Evolutionary conservation across 1,140 invertebrate species (phyloP).

Genomic region (Ceratina calcarata): DNA sequence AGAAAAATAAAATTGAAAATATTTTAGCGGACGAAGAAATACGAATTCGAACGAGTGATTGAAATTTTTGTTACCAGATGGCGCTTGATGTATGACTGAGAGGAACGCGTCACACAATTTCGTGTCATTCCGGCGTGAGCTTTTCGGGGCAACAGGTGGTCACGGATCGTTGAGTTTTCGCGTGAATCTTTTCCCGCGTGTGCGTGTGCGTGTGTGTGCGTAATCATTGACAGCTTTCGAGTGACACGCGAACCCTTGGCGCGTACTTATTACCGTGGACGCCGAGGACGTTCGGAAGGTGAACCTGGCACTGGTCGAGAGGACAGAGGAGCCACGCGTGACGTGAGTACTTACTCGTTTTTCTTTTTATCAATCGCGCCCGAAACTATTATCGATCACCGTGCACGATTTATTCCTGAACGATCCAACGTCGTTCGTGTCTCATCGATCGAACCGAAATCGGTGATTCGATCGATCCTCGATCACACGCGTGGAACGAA

Average conservation of each 20-base stretch:
- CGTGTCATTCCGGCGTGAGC: conserved; percentile 48
- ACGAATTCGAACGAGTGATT: not conserved
- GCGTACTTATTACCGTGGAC: too few relatives aligned
- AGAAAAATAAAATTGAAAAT: not conserved
- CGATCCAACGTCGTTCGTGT: too few relatives aligned
- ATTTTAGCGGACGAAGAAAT: not conserved
- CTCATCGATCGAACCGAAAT: not conserved
- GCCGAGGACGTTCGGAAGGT: too few relatives aligned
- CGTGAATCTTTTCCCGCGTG: not conserved
- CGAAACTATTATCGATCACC: too few relatives aligned
- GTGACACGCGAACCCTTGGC: too few relatives aligned
- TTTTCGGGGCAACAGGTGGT: conserved; percentile 59
- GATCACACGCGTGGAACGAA: not conserved
- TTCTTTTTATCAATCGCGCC: too few relatives aligned
- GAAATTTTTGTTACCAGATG: conserved; percentile 16
- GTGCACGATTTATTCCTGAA: too few relatives aligned
- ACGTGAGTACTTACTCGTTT: too few relatives aligned
- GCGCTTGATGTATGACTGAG: not conserved
- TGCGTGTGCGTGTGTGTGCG: not conserved
- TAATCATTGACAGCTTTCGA: not conserved
- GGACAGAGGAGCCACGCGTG: too few relatives aligned
- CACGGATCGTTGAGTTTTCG: conserved; percentile 33
- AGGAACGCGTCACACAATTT: not conserved
- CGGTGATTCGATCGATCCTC: not conserved
- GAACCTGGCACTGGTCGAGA: too few relatives aligned